phyloP scores from a whole-genome alignment of 2,888 invertebrate species.

The Drosophila bunnanda region DNA sequence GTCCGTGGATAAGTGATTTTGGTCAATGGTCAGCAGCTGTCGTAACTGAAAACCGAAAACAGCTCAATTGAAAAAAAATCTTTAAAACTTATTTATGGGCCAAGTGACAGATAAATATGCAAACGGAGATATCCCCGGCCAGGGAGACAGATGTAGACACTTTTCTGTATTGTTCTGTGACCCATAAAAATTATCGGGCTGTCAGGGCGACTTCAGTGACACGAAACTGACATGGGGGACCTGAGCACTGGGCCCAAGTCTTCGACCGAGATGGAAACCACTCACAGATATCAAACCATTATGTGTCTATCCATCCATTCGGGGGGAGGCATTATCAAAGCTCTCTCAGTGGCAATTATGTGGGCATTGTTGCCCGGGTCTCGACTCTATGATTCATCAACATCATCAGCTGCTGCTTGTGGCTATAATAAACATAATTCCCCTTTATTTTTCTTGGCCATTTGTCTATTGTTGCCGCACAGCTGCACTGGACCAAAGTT shows the following conservation, averaged over 20 bases:
- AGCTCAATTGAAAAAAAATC: slow-evolving; percentile 65
- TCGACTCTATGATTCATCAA: slow-evolving; percentile 44
- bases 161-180: slow-evolving; percentile 33
- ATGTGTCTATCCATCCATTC: slow-evolving; percentile 28
- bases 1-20: slow-evolving; percentile 50
- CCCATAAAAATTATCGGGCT: slow-evolving; percentile 46
- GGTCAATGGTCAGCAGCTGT: slow-evolving; percentile 69
- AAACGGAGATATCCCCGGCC: slow-evolving; percentile 7
- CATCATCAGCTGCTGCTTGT: slow-evolving; percentile 38
- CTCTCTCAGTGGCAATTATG: slow-evolving; percentile 53
- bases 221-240: slow-evolving; percentile 19
- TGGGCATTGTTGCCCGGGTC: slow-evolving; percentile 46
- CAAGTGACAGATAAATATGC: slow-evolving; percentile 33
- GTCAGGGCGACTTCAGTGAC: slow-evolving; percentile 29
- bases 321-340: slow-evolving; percentile 41
- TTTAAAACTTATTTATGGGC: slow-evolving; percentile 64
- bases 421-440: slow-evolving; percentile 41
- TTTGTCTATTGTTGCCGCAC: slow-evolving; percentile 39
- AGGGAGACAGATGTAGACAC: slow-evolving; percentile 26
- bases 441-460: slow-evolving; percentile 19
- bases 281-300: slow-evolving; percentile 46
- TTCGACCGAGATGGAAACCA: slow-evolving; percentile 24
- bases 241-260: not conserved
- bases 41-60: slow-evolving; percentile 46
- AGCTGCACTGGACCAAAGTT: slow-evolving; percentile 24